Conservation (phyloP, 2,113 vertebrate species). For the Solea senegalensis region DNA sequence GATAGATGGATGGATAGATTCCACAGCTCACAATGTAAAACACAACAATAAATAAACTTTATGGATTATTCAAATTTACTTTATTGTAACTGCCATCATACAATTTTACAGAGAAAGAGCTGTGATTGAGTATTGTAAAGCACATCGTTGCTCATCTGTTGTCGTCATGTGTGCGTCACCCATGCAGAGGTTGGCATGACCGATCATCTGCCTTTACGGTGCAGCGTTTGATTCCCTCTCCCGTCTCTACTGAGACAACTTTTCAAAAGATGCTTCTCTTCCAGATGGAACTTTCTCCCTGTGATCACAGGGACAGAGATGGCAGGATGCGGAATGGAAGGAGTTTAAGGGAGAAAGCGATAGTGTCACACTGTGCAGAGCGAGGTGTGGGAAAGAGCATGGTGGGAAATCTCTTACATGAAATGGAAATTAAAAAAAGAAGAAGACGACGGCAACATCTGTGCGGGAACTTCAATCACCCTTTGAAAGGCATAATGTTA, state of each 20-base stretch:
- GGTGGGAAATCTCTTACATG: slow-evolving; percentile 46
- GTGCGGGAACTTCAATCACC: slow-evolving; percentile 72
- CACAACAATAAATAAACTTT: too few species aligned
- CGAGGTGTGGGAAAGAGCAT: slow-evolving; percentile 50
- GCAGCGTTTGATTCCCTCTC: slow-evolving; percentile 42
- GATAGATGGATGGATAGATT: too few species aligned
- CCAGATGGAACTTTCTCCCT: slow-evolving; percentile 64
- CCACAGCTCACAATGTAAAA: too few species aligned
- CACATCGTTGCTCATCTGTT: too few species aligned
- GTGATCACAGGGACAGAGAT: slow-evolving; percentile 60
- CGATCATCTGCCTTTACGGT: slow-evolving; percentile 48
- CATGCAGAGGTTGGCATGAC: neutral
- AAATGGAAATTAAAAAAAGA: slow-evolving; percentile 51
- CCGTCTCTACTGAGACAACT: slow-evolving; percentile 41
- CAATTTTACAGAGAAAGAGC: too few species aligned
- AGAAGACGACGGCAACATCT: slow-evolving; percentile 66
- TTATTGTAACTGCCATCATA: too few species aligned
- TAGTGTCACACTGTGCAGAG: slow-evolving; percentile 58
- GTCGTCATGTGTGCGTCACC: neutral
- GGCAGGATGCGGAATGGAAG: slow-evolving; percentile 31
- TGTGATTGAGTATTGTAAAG: too few species aligned
- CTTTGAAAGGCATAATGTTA: slow-evolving; percentile 75
- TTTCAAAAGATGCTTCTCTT: slow-evolving; percentile 48
- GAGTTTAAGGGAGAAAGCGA: slow-evolving; percentile 26
- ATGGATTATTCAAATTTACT: too few species aligned